Evolutionary conservation across 2,113 vertebrate species (phyloP), one percentile per base, ranked within the genome.

Genomic region (Puffinus mauretanicus): DNA sequence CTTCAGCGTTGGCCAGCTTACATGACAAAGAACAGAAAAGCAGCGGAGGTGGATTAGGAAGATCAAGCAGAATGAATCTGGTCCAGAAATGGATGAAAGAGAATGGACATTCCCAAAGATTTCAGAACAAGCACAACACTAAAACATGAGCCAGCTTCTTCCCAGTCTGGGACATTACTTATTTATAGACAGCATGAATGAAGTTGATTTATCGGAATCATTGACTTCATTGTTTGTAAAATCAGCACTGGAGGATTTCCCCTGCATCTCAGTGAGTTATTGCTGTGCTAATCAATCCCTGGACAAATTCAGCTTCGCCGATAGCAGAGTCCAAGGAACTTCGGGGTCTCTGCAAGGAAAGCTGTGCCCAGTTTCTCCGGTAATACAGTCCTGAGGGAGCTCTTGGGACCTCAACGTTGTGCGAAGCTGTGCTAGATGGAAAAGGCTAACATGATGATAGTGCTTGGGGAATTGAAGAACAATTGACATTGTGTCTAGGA

Each of bases 171-270:
- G 75, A 73, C 67, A 66, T 91, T 66, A 94, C 46, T 94, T 96
- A 88, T 93, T 97, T 96, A 93, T 86, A 88, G 91, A 36, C 66
- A 90, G 62, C 51, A 70, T 80, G 96, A 97, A 95, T 94, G 49
- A 87, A 66, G 73, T 70, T 80, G 87, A 94, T 96, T 96, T 95
- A 91, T 94, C 4, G 0, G 78, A 95, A 93, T 88, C 62, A 75
- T 85, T 34, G 5, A 90, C 89, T 78, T 91, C 58, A 52, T 88
- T 90, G 89, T 95, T 73, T 93, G 95, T 75, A 90, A 95, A 94
- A 78, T 90, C 82, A 94, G 29, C 46, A 16, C 75, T 61, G 71
- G 89, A 95, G 87, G 93, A 81, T 78, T 95, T 91, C 64, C 86
- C 29, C 51, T n/a, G 46, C 57, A 71, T 55, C 62, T 71, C 51